Evolutionary conservation across 2,797 vertebrate genomes (phyloP), one percentile per base, ranked within the genome.

Genomic region (Anguilla megastoma): DNA sequence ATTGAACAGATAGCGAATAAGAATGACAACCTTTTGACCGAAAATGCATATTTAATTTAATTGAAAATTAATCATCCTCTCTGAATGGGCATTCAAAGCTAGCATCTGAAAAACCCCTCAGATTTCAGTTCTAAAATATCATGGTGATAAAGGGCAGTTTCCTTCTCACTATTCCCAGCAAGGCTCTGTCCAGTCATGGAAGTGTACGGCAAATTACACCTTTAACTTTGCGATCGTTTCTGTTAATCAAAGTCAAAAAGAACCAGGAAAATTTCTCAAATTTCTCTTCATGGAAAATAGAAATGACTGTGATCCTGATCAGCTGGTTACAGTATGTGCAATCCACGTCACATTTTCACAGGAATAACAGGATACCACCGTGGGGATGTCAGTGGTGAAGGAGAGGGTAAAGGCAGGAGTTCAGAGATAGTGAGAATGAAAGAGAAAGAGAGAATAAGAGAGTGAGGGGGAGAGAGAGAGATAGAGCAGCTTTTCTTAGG

Each of bases 351-450:
- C 88, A 85, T 76, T n/a, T 66, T 66, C 24, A 66, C 36, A 87
- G 7, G 58, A 79, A 80, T 88, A 84, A 88, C 41, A 86, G 87
- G 74, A 83, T 85, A 50, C 85, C 54, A 86, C 84, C 89, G 54
- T 71, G 60, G 33, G 3, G 18, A 79, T 79, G 74, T 45, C 36
- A 36, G 12, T 45, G 36, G 89, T 91, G 88, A 6, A 86, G 87
- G 87, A 87, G 18, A 63, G 76, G 87, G 88, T 54, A 87, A 89
- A 88, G n/a, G 41, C 50, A 24, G 56, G 76, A 84, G 63, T 84
- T 45, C 50, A 88, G 41, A 36, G 0, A 85, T 0, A 69, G 63
- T 69, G 63, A 27, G n/a, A 69, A 58, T 56, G 54, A 56, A 84
- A 69, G 56, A 52, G 24, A 84, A 41, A 84, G 56, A 84, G 54